Percentiles rank a stretch among this genome's conserved stretches.
Conservation (phyloP, 2,888 invertebrate species). For the Noctua comes region DNA sequence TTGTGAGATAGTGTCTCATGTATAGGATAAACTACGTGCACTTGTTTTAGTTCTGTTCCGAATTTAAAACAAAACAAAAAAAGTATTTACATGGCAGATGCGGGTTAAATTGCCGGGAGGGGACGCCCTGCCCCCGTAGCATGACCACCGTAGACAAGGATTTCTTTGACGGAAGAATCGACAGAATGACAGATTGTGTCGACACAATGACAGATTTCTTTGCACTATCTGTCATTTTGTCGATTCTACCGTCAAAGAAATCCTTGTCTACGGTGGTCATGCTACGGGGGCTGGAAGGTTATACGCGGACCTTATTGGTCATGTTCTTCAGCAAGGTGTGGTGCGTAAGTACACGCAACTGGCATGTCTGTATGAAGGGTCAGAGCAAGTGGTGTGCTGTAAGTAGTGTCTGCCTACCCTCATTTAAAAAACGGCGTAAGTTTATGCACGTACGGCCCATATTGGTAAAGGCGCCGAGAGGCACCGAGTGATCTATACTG, state of each 20-base stretch:
- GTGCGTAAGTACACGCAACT: not conserved
- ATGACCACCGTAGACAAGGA: no score
- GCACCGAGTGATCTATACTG: not conserved
- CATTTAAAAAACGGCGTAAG: not conserved
- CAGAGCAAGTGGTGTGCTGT: not conserved
- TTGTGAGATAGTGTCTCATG: conserved; percentile 73
- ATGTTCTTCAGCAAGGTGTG: not conserved
- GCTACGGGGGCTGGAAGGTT: not conserved
- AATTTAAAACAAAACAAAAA: conserved; percentile 42
- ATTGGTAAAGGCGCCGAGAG: not conserved
- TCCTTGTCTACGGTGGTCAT: no score
- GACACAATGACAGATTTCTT: no score
- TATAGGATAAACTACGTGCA: conserved; percentile 67
- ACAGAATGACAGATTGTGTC: no score
- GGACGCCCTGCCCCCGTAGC: no score
- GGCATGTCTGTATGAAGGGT: not conserved
- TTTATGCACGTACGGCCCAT: not conserved
- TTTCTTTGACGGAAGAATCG: no score
- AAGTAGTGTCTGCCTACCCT: not conserved
- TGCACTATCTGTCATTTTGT: no score
- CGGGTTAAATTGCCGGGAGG: not conserved
- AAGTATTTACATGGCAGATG: not conserved
- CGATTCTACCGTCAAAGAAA: no score
- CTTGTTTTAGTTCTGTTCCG: conserved; percentile 59
- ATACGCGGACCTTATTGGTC: not conserved